These are phyloP conservation scores for Cydia strobilella DNA, from an alignment of 1,140 invertebrate species.

Conservation along the genomic window DNA sequence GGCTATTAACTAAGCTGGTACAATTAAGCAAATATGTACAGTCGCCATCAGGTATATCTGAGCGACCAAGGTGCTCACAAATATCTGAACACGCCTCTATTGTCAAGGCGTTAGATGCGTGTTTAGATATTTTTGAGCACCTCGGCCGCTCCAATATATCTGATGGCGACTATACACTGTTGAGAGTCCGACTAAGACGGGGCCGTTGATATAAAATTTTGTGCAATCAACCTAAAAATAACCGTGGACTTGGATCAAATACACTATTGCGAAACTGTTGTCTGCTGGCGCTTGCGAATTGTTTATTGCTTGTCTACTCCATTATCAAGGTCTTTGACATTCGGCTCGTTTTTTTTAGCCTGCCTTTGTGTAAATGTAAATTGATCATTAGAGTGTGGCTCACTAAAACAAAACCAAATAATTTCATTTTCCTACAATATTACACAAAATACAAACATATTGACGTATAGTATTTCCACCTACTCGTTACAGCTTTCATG, in stretches of 20 bases:
- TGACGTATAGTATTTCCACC: background rate
- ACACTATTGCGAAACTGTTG: constrained; percentile 34
- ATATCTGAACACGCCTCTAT: too few species aligned
- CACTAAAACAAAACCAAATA: background rate
- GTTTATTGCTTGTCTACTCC: constrained; percentile 50
- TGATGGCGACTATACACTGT: too few species aligned
- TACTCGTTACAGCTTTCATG: background rate
- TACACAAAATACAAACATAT: background rate
- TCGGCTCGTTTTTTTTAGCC: constrained; percentile 56
- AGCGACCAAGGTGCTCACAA: too few species aligned
- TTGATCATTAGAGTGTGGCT: background rate
- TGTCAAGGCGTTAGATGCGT: too few species aligned
- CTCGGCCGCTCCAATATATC: too few species aligned
- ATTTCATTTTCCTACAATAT: background rate
- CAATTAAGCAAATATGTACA: too few species aligned
- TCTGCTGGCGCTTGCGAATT: constrained; percentile 40
- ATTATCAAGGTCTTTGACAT: constrained; percentile 75
- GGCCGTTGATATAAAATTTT: constrained; percentile 16
- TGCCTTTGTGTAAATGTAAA: background rate
- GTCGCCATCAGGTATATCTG: too few species aligned
- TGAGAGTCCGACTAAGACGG: too few species aligned
- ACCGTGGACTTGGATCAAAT: constrained; percentile 17
- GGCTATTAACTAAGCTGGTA: too few species aligned
- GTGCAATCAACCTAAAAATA: constrained; percentile 15
- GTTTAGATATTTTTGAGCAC: too few species aligned